These are phyloP conservation scores for Athripsodes cinereus DNA, from an alignment of 2,888 invertebrate genomes.

Conservation along the genomic window DNA sequence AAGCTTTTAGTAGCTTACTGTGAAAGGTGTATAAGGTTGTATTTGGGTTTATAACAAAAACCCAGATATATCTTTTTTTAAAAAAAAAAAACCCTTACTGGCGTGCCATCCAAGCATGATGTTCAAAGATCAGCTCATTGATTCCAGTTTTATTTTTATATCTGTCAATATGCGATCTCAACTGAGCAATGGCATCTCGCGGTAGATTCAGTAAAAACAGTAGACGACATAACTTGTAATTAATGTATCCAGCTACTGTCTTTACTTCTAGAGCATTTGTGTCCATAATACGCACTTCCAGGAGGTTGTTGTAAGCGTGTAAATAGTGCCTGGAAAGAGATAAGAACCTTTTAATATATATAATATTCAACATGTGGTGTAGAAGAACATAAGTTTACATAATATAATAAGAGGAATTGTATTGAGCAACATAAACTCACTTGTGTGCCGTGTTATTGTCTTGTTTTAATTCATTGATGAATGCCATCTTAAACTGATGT, in stretches of 20 bases:
- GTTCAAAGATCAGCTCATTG: slow-evolving; percentile 85
- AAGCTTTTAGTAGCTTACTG: no score
- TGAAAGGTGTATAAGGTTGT: no score
- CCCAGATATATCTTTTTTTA: no score
- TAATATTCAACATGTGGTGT: slow-evolving; percentile 8
- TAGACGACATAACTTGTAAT: slow-evolving; percentile 90
- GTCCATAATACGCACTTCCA: slow-evolving; percentile 84
- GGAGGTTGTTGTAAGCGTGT: slow-evolving; percentile 84
- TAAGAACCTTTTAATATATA: background rate
- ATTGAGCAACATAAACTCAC: slow-evolving; percentile 35
- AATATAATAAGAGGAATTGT: no score
- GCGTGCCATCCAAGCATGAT: slow-evolving; percentile 91
- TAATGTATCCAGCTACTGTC: slow-evolving; percentile 90
- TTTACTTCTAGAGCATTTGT: slow-evolving; percentile 90
- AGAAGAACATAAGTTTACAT: no score
- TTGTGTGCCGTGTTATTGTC: slow-evolving; percentile 81
- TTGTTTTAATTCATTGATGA: slow-evolving; percentile 88
- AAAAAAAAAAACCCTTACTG: slow-evolving; percentile 62
- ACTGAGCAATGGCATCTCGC: slow-evolving; percentile 91
- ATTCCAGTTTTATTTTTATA: slow-evolving; percentile 78
- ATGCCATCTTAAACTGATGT: slow-evolving; percentile 96
- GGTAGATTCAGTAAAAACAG: slow-evolving; percentile 86
- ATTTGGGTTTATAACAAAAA: no score
- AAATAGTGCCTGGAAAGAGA: slow-evolving; percentile 58
- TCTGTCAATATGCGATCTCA: slow-evolving; percentile 84